Percentiles rank a stretch among this genome's conserved stretches.
Conservation (phyloP, 53 echinoderm and acorn worm genomes). For the Echinometra lucunter region DNA sequence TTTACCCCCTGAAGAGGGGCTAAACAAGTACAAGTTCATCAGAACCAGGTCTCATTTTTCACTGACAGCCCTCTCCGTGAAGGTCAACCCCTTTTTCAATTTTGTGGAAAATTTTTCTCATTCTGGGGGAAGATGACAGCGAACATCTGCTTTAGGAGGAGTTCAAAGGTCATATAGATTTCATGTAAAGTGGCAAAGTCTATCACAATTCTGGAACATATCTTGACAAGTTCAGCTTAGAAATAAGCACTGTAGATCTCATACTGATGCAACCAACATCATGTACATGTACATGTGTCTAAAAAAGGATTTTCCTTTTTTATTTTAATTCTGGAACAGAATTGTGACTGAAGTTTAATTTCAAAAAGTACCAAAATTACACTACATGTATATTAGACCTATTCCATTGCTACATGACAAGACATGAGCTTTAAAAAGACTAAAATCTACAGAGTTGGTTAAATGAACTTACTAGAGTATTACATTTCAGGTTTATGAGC, state of each 20-base stretch:
- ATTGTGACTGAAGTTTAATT: neutral
- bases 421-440: too few species aligned
- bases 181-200: neutral
- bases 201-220: neutral
- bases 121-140: neutral
- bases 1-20: constrained; percentile 48
- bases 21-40: constrained; percentile 8
- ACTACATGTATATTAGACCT: neutral
- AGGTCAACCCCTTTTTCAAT: constrained; percentile 15
- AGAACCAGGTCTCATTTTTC: constrained; percentile 49
- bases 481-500: too few species aligned
- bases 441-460: too few species aligned
- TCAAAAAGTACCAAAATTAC: too few species aligned
- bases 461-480: neutral
- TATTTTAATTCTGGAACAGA: neutral
- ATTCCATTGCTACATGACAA: neutral
- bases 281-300: too few species aligned
- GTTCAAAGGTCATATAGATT: neutral
- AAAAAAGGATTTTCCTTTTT: neutral
- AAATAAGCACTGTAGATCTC: neutral
- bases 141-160: constrained; percentile 3
- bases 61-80: constrained; percentile 27
- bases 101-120: neutral
- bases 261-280: neutral
- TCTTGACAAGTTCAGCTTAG: neutral